Conservation (phyloP, 1,140 invertebrate genomes). For the Centruroides sculpturatus region DNA sequence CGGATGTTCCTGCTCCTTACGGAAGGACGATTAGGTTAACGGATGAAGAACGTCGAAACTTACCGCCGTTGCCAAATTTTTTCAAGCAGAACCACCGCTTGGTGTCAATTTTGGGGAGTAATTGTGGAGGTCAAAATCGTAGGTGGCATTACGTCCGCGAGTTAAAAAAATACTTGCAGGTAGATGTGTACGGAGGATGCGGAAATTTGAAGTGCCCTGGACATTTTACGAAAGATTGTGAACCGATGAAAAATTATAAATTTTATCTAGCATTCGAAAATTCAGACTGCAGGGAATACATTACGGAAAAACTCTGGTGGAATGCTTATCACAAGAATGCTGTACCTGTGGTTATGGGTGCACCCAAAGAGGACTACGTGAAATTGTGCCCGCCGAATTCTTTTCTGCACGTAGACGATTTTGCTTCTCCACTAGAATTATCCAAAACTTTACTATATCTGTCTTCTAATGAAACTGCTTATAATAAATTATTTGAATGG, state of each 20-base stretch:
- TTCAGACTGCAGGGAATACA: conserved; percentile 34
- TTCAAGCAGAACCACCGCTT: conserved; percentile 27
- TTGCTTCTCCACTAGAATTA: conserved; percentile 22
- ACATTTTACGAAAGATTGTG: conserved; percentile 15
- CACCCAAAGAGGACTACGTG: conserved; percentile 27
- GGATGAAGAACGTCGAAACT: too few species aligned
- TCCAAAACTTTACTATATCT: conserved; percentile 24
- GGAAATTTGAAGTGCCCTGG: conserved; percentile 14
- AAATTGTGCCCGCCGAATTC: conserved; percentile 25
- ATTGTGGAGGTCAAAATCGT: conserved; percentile 38
- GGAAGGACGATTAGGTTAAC: conserved; percentile 25
- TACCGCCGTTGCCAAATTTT: not conserved
- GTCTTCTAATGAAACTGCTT: conserved; percentile 15
- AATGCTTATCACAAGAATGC: conserved; percentile 27
- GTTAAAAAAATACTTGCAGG: conserved; percentile 10
- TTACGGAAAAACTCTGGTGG: conserved; percentile 41
- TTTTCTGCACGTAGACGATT: conserved; percentile 30
- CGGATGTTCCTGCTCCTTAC: conserved; percentile 52
- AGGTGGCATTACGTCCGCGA: conserved; percentile 37
- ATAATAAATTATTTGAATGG: conserved; percentile 18
- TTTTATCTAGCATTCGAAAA: conserved; percentile 31
- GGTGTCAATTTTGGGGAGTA: conserved; percentile 42
- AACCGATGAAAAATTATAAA: conserved; percentile 15
- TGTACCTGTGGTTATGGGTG: conserved; percentile 36
- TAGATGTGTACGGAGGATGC: conserved; percentile 16